A percentile compares a stretch with the other conserved stretches of the same genome.
Conservation (phyloP, 2,888 invertebrate genomes). For the Volucella zonaria region DNA sequence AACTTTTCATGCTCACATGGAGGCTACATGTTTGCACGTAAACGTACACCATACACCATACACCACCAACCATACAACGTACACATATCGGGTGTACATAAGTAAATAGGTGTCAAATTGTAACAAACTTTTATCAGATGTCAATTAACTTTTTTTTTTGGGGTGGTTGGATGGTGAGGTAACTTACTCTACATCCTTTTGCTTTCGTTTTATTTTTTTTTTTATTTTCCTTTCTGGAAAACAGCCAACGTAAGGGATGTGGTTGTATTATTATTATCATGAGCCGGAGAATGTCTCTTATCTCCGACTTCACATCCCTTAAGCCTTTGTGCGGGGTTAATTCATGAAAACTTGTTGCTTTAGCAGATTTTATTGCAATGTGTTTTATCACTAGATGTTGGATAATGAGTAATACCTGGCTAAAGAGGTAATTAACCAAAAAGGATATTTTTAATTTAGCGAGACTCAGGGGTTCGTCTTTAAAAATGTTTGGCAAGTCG, state of each 20-base stretch:
- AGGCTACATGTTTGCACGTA: slow-evolving; percentile 52
- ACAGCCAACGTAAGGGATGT: slow-evolving; percentile 34
- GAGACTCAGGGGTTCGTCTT: no score
- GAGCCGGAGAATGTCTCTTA: slow-evolving; percentile 19
- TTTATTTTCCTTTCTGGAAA: slow-evolving; percentile 28
- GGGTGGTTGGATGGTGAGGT: slow-evolving; percentile 49
- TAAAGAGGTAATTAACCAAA: no score
- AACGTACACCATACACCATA: neutral
- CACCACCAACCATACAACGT: neutral
- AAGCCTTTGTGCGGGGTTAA: neutral
- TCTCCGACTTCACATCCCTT: neutral
- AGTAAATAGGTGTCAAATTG: slow-evolving; percentile 70
- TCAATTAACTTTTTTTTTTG: slow-evolving; percentile 59
- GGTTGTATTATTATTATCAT: slow-evolving; percentile 40
- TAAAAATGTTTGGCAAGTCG: no score
- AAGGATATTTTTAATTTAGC: no score
- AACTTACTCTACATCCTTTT: slow-evolving; percentile 58
- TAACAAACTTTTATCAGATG: slow-evolving; percentile 68
- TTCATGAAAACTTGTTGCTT: slow-evolving; percentile 1
- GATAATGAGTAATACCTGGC: neutral
- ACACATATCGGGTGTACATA: slow-evolving; percentile 38
- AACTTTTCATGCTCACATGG: slow-evolving; percentile 58
- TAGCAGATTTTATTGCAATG: neutral
- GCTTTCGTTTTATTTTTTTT: slow-evolving; percentile 54
- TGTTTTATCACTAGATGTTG: neutral